phyloP scores from a whole-genome alignment of 37 sponge, comb jelly and placozoan genomes.

The Ianthella basta region DNA sequence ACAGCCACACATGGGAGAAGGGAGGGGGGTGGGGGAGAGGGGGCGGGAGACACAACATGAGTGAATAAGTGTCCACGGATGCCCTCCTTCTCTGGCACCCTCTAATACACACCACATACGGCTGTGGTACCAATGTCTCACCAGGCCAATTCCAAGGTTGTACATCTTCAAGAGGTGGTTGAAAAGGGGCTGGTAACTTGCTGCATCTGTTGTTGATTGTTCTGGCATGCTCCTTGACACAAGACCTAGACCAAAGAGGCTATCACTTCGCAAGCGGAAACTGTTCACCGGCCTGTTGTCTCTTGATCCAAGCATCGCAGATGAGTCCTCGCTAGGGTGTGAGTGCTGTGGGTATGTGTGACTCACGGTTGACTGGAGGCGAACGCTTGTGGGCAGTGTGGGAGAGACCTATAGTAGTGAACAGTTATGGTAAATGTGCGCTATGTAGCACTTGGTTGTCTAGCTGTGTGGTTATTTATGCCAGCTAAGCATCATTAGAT shows the following conservation, averaged over 20 bases:
- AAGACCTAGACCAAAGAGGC: conserved; percentile 1
- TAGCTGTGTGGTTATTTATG: too few relatives aligned
- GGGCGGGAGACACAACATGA: not conserved
- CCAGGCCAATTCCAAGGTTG: not conserved
- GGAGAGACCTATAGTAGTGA: too few relatives aligned
- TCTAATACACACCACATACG: not conserved
- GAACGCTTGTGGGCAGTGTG: too few relatives aligned
- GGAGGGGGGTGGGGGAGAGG: conserved; percentile 13
- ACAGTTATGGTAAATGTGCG: too few relatives aligned
- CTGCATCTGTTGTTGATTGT: not conserved
- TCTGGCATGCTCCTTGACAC: not conserved
- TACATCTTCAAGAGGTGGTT: conserved; percentile 3
- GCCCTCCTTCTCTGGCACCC: not conserved
- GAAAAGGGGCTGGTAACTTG: conserved; percentile 4
- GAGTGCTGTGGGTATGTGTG: too few relatives aligned
- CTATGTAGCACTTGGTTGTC: too few relatives aligned
- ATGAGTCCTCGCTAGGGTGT: too few relatives aligned
- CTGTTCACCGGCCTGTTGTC: too few relatives aligned
- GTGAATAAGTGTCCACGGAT: too few relatives aligned
- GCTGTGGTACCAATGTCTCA: not conserved
- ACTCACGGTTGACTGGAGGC: too few relatives aligned
- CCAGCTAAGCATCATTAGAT: too few relatives aligned
- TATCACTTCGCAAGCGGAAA: not conserved
- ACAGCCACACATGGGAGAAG: conserved; percentile 1
- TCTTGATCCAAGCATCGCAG: too few relatives aligned